phyloP scores from a whole-genome alignment of 2,113 vertebrate genomes.

The Heterochromis multidens region DNA sequence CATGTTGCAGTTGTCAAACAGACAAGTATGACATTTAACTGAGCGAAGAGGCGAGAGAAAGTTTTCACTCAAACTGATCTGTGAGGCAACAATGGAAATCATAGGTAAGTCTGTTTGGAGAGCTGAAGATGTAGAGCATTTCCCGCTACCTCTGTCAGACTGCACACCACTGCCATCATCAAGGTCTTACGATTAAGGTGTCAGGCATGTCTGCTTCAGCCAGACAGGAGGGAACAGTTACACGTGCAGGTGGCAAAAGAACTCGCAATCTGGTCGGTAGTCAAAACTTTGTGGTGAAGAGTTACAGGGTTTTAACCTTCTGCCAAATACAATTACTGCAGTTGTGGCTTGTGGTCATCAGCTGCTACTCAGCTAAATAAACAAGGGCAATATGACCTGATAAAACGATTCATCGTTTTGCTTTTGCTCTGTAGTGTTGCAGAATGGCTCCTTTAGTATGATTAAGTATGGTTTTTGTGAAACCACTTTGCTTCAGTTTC shows the following conservation, averaged over 20 bases:
- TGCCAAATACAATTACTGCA: constrained; percentile 57
- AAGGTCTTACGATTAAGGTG: constrained; percentile 39
- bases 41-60: neutral
- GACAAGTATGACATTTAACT: constrained; percentile 20
- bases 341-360: constrained; percentile 35
- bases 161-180: neutral
- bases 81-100: constrained; percentile 53
- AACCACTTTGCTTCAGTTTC: neutral
- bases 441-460: neutral
- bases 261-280: constrained; percentile 24
- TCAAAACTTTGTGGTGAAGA: constrained; percentile 51
- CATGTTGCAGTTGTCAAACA: constrained; percentile 27
- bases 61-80: neutral
- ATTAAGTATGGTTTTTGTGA: neutral
- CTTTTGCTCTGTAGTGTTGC: neutral
- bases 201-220: constrained; percentile 5
- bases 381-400: constrained; percentile 31
- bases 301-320: constrained; percentile 46
- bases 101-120: constrained; percentile 51
- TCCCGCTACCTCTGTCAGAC: constrained; percentile 1
- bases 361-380: constrained; percentile 28
- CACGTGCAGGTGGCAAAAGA: constrained; percentile 49
- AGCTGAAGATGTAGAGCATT: neutral
- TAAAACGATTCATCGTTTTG: neutral
- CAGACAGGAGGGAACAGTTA: constrained; percentile 16